Base-by-base conservation (phyloP, 2,888 invertebrate species). In the Philopedon plagiatum region DNA sequence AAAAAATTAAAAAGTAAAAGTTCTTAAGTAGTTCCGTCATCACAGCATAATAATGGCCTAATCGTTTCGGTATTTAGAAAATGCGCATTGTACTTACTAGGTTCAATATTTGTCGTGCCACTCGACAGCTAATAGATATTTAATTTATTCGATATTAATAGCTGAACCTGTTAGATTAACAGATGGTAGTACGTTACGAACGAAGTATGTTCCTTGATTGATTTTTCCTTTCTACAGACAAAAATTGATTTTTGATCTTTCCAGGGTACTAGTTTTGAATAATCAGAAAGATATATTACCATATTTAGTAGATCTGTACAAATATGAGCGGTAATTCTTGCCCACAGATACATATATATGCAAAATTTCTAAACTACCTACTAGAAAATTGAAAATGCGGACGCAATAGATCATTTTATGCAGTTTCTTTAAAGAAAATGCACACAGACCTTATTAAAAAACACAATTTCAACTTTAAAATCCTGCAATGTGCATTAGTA, bases 1-100 rank as follows among this genome's bases (percentile, higher is more conserved):
- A 41, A 46, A 46, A 21, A 46, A 21, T 21, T 13, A 26, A 26
- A 49, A 49, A 49, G 49, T 49, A 49, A 49, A 49, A 49, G 49
- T 49, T 13, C 2, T 4, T 26, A 49, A 49, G n/a, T 49, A 8
- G 49, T 49, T 49, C 23, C 13, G 13, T 23, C 49, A 49, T 49
- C 49, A 23, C 26, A 26, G 5, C 15, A 9, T 2, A 9, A 21
- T 46, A 26, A 26, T 49, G 26, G 23, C 19, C 26, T 49, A 49
- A 49, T 13, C 13, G 26, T 49, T 49, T 26, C 5, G 49, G 49
- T 13, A 49, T 49, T 23, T 26, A 49, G 26, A 26, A 49, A 49
- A 49, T 49, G 49, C n/a, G 26, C 26, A 13, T 23, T 19, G 26
- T 26, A 26, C 8, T 1, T 37, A n/a, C 26, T 26, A 26, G n/a